These are phyloP conservation scores for Isoperla grammatica DNA, from an alignment of 2,888 invertebrate genomes.

Conservation along the genomic window DNA sequence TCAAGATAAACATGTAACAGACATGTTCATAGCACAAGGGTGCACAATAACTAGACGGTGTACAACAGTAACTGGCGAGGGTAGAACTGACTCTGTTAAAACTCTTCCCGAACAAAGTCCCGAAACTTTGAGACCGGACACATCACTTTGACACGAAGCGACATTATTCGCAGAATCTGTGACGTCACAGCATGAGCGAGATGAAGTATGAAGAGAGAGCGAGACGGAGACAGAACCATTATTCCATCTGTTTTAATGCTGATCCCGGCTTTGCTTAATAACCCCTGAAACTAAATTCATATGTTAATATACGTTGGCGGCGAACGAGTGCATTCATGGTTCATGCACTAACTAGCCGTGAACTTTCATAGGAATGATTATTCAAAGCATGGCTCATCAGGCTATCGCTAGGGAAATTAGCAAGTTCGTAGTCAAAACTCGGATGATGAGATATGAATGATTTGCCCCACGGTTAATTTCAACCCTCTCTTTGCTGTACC, in stretches of 20 bases:
- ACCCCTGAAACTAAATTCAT: slow-evolving; percentile 29
- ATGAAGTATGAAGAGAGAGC: no score
- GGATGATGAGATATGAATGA: not conserved
- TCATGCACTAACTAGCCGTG: not conserved
- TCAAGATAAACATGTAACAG: no score
- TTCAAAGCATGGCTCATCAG: slow-evolving; percentile 13
- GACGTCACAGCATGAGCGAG: no score
- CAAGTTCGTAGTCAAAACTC: slow-evolving; percentile 10
- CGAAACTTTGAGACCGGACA: no score
- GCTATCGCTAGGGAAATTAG: slow-evolving; percentile 13
- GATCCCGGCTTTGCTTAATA: slow-evolving; percentile 19
- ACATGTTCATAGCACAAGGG: no score
- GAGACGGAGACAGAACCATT: no score
- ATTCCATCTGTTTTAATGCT: slow-evolving; percentile 6
- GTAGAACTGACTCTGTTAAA: no score
- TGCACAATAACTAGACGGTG: no score
- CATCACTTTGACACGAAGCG: no score
- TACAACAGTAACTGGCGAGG: no score
- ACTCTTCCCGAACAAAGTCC: no score
- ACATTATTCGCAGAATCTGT: no score
- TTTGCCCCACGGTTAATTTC: slow-evolving; percentile 9
- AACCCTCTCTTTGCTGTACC: slow-evolving; percentile 1
- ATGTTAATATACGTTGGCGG: slow-evolving; percentile 25
- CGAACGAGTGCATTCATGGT: not conserved
- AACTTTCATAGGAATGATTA: slow-evolving; percentile 11